Conservation (phyloP, 2,797 vertebrate genomes). For the Muscicapa striata region DNA sequence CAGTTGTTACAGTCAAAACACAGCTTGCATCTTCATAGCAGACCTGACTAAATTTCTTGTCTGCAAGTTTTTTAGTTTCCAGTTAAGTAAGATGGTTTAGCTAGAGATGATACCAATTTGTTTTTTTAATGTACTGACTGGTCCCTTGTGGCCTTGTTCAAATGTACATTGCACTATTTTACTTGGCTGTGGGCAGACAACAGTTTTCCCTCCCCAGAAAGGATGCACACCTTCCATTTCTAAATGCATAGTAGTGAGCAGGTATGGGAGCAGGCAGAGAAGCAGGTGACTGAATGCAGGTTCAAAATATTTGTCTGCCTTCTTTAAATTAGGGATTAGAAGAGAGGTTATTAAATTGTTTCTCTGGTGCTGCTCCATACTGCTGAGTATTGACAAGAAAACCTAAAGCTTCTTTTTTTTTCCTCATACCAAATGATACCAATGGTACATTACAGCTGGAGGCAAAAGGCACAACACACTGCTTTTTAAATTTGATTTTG, state of each 20-base stretch:
- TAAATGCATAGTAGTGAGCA: background rate
- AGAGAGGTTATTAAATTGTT: background rate
- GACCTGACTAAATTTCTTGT: background rate
- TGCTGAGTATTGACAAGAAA: background rate
- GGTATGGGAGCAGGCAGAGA: background rate
- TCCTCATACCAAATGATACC: background rate
- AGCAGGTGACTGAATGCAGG: background rate
- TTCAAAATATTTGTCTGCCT: background rate
- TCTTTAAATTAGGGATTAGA: background rate
- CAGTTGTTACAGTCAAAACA: background rate
- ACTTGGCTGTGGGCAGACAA: background rate
- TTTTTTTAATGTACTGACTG: background rate
- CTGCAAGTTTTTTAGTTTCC: background rate
- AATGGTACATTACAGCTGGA: background rate
- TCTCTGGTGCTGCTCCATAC: background rate
- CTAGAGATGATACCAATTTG: background rate
- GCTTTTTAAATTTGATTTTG: background rate
- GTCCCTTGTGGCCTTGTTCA: background rate
- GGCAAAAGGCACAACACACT: background rate
- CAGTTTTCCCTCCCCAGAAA: background rate
- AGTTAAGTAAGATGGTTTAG: background rate
- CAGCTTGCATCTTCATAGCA: background rate
- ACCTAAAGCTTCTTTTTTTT: background rate
- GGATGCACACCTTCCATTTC: background rate
- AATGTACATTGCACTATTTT: background rate